phyloP scores from a whole-genome alignment of 2,113 vertebrate genomes.

The Manacus vitellinus region DNA sequence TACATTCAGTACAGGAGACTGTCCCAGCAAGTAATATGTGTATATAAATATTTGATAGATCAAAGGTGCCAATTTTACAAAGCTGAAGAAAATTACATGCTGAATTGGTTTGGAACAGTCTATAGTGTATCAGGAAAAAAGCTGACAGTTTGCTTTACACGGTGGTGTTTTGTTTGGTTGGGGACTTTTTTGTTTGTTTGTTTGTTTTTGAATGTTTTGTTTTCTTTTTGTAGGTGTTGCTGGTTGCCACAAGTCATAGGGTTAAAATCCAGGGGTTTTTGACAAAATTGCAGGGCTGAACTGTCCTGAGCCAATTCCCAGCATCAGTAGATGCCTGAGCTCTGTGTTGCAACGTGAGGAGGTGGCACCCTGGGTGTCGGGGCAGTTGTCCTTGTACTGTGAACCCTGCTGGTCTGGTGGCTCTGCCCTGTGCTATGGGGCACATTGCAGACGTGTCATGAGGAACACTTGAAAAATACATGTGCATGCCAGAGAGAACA shows the following conservation, averaged over 20 bases:
- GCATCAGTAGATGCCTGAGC: background rate
- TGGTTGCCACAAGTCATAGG: background rate
- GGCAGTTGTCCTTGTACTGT: background rate
- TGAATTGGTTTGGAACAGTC: background rate
- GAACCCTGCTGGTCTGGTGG: background rate
- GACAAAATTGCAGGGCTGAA: background rate
- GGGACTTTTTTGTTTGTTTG: rapidly evolving
- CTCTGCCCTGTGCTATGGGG: background rate
- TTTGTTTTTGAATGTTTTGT: background rate
- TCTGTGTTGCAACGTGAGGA: rapidly evolving
- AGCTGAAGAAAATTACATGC: background rate
- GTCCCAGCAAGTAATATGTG: background rate
- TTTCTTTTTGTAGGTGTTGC: background rate
- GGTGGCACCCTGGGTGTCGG: background rate
- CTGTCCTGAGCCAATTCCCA: background rate
- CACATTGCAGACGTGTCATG: background rate
- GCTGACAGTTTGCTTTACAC: background rate
- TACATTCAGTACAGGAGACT: background rate
- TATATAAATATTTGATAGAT: constrained; percentile 16
- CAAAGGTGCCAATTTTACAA: background rate
- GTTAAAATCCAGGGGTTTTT: background rate
- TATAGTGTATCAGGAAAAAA: background rate
- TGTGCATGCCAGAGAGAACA: background rate
- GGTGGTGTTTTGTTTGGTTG: background rate
- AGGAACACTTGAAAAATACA: background rate